These are phyloP conservation scores for Theonella swinhoei DNA, from an alignment of 37 sponge, comb jelly and placozoan species.

Conservation along the genomic window DNA sequence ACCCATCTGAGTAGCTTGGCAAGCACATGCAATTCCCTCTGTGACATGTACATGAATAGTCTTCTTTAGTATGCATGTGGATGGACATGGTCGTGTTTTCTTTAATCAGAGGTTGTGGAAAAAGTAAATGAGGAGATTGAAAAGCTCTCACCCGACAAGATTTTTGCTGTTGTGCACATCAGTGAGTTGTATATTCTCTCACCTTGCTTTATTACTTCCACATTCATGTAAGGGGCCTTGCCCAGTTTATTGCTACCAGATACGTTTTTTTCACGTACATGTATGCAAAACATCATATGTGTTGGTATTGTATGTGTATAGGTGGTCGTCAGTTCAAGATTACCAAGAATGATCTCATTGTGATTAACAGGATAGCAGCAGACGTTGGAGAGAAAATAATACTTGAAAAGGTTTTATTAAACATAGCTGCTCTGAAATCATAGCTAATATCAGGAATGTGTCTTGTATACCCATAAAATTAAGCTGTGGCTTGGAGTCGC, in stretches of 20 bases:
- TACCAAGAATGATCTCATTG: conserved; percentile 75
- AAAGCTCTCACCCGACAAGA: conserved; percentile 27
- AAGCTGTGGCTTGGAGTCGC: neutral
- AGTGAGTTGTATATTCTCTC: conserved; percentile 38
- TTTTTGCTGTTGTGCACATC: conserved; percentile 81
- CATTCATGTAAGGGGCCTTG: too few species aligned
- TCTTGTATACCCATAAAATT: neutral
- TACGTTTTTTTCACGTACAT: too few species aligned
- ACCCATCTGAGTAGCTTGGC: too few species aligned
- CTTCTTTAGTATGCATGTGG: too few species aligned
- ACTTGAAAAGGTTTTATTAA: conserved; percentile 69
- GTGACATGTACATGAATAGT: too few species aligned
- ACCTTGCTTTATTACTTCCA: neutral
- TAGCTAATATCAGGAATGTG: neutral
- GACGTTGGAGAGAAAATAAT: conserved; percentile 70
- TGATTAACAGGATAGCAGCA: conserved; percentile 71
- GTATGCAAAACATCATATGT: too few species aligned
- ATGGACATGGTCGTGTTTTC: too few species aligned
- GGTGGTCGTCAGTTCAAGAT: conserved; percentile 89
- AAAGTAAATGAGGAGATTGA: conserved; percentile 62
- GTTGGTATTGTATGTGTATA: too few species aligned
- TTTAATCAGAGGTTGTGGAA: conserved; percentile 28
- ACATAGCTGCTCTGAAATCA: too few species aligned
- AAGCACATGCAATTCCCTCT: too few species aligned
- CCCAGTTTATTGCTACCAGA: too few species aligned